Conservation (phyloP, 2,797 vertebrate species). For the Hypotaenidia philippensis region DNA sequence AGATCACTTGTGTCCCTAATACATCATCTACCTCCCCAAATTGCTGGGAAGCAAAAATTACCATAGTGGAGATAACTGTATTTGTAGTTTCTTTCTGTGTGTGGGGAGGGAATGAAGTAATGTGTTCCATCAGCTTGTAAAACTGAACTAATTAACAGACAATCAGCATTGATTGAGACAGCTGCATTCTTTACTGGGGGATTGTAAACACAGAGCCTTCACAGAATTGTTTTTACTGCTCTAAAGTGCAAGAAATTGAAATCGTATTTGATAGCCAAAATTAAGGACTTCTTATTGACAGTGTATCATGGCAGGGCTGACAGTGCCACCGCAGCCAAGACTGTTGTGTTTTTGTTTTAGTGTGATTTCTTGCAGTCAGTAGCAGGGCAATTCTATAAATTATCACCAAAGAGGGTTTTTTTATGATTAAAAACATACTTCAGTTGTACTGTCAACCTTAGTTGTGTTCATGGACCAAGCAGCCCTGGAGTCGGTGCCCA, state of each 20-base stretch:
- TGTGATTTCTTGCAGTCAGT: conserved; percentile 41
- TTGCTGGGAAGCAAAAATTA: neutral
- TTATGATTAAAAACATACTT: neutral
- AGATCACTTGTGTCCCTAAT: neutral
- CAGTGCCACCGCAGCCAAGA: conserved; percentile 51
- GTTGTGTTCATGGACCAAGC: neutral
- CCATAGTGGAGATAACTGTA: conserved; percentile 62
- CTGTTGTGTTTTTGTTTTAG: conserved; percentile 67
- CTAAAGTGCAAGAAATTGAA: conserved; percentile 54
- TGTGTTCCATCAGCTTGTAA: conserved; percentile 83
- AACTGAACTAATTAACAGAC: conserved; percentile 82
- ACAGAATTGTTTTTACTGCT: conserved; percentile 54
- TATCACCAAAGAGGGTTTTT: conserved; percentile 56
- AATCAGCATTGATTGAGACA: conserved; percentile 80
- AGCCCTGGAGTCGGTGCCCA: rapidly evolving
- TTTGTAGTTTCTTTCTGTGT: conserved; percentile 72
- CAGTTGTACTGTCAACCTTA: neutral
- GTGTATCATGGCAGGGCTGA: conserved; percentile 52
- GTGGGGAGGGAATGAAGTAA: conserved; percentile 63
- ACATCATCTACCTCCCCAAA: neutral
- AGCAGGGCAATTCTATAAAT: conserved; percentile 63
- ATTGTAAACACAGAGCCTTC: conserved; percentile 50
- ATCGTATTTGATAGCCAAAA: conserved; percentile 57
- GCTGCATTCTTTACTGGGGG: conserved; percentile 74
- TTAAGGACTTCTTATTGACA: conserved; percentile 62